These are phyloP conservation scores for Eupithecia abbreviata DNA, from an alignment of 2,888 invertebrate species.

Conservation along the genomic window DNA sequence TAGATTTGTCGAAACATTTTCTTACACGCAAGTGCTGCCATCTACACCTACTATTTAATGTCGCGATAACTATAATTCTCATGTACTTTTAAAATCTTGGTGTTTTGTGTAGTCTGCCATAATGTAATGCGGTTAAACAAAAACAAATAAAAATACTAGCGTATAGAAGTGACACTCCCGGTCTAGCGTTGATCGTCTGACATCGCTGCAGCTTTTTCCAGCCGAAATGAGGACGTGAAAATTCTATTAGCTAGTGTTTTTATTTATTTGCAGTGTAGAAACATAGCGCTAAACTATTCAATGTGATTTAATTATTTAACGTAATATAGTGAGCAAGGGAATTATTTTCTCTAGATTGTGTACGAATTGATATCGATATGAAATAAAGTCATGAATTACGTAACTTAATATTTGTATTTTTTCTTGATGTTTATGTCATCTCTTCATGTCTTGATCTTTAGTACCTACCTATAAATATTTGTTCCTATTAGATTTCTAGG, in stretches of 20 bases:
- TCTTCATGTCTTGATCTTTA: too few relatives aligned
- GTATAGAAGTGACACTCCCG: conserved; percentile 24
- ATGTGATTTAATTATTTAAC: conserved; percentile 75
- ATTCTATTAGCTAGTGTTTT: conserved; percentile 19
- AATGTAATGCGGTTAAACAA: conserved; percentile 56
- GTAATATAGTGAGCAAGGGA: conserved; percentile 64
- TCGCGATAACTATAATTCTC: conserved; percentile 16
- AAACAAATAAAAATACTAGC: conserved; percentile 28
- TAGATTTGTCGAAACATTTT: background rate
- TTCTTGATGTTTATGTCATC: conserved; percentile 29
- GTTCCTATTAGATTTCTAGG: background rate
- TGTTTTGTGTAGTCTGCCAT: conserved; percentile 68
- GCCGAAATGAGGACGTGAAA: background rate
- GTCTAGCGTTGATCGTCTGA: conserved; percentile 2
- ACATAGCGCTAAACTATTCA: conserved; percentile 68
- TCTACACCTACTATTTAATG: conserved; percentile 17
- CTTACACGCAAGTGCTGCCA: background rate
- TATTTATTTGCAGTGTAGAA: conserved; percentile 33
- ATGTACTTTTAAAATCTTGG: conserved; percentile 47
- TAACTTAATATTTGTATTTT: conserved; percentile 62
- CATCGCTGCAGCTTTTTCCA: conserved; percentile 4
- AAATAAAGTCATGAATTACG: conserved; percentile 76
- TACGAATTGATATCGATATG: conserved; percentile 73
- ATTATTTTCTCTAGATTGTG: conserved; percentile 75
- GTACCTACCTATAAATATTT: background rate